Conservation (phyloP, 2,113 vertebrate species). For the Uropsilus gracilis region DNA sequence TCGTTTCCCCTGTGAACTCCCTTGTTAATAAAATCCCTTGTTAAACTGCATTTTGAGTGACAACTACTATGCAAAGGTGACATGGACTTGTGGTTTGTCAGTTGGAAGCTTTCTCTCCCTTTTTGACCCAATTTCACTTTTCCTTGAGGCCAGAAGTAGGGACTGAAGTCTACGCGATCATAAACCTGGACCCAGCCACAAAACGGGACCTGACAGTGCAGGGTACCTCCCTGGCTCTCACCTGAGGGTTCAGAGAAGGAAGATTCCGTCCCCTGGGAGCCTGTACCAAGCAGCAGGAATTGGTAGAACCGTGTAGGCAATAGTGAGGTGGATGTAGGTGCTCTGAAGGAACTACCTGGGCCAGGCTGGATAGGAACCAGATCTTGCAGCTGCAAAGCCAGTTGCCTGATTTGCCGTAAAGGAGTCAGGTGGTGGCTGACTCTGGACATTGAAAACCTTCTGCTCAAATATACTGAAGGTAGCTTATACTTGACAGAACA, state of each 20-base stretch:
- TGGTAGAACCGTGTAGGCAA: background rate
- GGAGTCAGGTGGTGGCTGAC: background rate
- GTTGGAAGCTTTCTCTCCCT: no score
- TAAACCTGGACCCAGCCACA: background rate
- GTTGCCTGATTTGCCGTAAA: background rate
- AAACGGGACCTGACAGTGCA: background rate
- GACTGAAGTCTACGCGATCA: background rate
- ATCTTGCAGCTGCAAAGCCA: background rate
- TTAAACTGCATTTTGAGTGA: no score
- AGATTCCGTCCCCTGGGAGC: background rate
- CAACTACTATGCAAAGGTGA: no score
- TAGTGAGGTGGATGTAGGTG: background rate
- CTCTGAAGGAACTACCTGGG: background rate
- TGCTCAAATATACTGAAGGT: background rate
- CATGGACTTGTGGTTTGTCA: no score
- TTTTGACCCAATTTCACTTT: no score
- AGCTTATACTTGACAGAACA: background rate
- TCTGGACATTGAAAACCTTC: background rate
- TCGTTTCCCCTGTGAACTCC: no score
- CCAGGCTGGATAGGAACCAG: background rate
- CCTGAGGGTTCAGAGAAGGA: background rate
- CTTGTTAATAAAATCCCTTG: no score
- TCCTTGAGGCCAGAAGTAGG: background rate
- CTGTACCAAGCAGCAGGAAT: background rate
- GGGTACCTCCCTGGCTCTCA: background rate